Conservation (phyloP, 2,797 vertebrate genomes). For the Cheirogaleus major region DNA sequence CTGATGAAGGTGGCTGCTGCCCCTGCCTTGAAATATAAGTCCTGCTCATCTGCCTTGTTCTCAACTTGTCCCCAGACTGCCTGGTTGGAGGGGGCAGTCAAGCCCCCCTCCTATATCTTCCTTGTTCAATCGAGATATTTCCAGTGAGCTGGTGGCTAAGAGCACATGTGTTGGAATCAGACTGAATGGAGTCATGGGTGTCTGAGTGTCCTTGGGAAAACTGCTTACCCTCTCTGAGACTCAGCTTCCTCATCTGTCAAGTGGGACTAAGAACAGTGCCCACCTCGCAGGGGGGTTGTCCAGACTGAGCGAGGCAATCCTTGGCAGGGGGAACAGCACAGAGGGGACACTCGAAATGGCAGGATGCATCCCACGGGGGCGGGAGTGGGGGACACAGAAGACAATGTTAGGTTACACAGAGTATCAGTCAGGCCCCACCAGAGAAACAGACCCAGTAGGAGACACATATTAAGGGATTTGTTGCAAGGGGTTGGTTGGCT, state of each 20-base stretch:
- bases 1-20: background rate
- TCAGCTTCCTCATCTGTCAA: background rate
- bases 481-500: background rate
- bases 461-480: background rate
- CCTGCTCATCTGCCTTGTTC: background rate
- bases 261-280: background rate
- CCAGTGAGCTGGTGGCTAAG: background rate
- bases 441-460: background rate
- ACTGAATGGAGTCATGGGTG: background rate
- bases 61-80: background rate
- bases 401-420: background rate
- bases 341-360: background rate
- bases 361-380: rapidly evolving
- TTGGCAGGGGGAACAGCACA: background rate
- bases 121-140: background rate
- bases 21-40: background rate
- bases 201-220: background rate
- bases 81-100: background rate
- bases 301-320: background rate
- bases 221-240: background rate
- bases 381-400: background rate
- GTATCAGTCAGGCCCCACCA: background rate
- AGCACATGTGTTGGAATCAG: background rate
- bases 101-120: background rate
- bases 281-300: background rate